Percentiles rank a stretch among this genome's conserved stretches.
These are phyloP conservation scores for Mesocricetus auratus DNA, from an alignment of 2,113 vertebrate species.

Conservation along the genomic window DNA sequence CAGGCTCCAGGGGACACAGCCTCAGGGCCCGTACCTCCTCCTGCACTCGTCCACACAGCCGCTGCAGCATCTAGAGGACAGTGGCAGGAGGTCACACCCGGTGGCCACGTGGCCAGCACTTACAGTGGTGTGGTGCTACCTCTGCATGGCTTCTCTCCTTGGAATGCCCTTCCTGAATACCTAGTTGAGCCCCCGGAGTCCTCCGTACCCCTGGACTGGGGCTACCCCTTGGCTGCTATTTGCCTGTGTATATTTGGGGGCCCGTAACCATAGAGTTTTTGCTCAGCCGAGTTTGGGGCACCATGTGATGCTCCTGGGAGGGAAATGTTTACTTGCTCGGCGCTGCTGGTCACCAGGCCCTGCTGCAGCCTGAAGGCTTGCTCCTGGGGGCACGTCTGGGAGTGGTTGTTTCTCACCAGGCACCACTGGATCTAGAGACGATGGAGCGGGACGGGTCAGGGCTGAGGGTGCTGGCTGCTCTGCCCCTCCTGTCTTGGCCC, in stretches of 20 bases:
- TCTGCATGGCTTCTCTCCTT: background rate
- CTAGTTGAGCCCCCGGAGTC: background rate
- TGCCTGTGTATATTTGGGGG: background rate
- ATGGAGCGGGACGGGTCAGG: background rate
- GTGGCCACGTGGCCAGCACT: background rate
- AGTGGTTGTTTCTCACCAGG: slow-evolving; percentile 94
- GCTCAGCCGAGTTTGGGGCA: background rate
- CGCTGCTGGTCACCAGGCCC: slow-evolving; percentile 94
- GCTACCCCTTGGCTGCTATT: background rate
- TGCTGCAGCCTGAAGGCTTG: slow-evolving; percentile 95
- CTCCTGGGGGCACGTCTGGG: slow-evolving; percentile 93
- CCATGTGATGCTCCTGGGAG: background rate
- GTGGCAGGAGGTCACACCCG: background rate
- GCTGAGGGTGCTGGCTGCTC: background rate
- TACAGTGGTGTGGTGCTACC: background rate
- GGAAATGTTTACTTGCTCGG: slow-evolving; percentile 90
- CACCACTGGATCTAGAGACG: slow-evolving; percentile 92
- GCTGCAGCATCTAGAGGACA: slow-evolving; percentile 89
- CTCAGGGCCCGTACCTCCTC: slow-evolving; percentile 92
- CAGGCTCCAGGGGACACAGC: slow-evolving; percentile 87
- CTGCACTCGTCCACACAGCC: slow-evolving; percentile 93
- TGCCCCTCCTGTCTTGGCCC: background rate
- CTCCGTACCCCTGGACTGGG: background rate
- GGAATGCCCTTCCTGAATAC: background rate
- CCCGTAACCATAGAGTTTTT: background rate